Percentiles rank a stretch among this genome's conserved stretches.
phyloP scores from a whole-genome alignment of 1,140 invertebrate species.

The Aporrectodea caliginosa region DNA sequence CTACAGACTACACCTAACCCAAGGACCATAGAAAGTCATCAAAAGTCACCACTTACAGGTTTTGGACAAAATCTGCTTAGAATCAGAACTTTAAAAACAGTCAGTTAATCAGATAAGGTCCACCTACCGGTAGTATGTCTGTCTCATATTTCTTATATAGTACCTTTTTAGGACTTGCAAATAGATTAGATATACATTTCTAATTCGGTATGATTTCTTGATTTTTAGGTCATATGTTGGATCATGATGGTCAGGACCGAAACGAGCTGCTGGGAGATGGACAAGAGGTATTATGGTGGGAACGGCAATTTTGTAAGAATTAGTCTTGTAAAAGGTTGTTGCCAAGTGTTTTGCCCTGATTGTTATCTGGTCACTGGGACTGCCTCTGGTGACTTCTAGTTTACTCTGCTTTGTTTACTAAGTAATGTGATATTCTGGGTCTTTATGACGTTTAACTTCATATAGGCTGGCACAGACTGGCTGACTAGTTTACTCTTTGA shows the following conservation, averaged over 20 bases:
- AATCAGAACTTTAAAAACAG: not conserved
- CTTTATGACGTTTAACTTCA: not conserved
- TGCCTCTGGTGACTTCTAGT: no score
- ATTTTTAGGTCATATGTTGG: not conserved
- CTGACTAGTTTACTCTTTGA: no score
- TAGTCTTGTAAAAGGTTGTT: not conserved
- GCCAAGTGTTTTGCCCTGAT: not conserved
- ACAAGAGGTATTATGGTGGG: not conserved
- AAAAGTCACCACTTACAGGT: not conserved
- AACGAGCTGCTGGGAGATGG: not conserved
- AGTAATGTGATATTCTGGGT: not conserved
- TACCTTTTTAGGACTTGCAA: not conserved
- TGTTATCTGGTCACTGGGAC: not conserved
- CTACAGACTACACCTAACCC: no score
- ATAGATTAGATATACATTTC: no score
- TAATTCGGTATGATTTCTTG: no score
- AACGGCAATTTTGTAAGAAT: not conserved
- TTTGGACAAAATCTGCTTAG: not conserved
- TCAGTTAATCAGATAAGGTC: no score
- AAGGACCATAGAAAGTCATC: no score
- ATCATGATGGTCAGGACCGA: not conserved
- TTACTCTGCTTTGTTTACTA: not conserved
- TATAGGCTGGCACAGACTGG: not conserved
- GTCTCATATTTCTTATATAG: not conserved
- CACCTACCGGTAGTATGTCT: not conserved